phyloP scores from a whole-genome alignment of 2,888 invertebrate species.

The Tipula unca region DNA sequence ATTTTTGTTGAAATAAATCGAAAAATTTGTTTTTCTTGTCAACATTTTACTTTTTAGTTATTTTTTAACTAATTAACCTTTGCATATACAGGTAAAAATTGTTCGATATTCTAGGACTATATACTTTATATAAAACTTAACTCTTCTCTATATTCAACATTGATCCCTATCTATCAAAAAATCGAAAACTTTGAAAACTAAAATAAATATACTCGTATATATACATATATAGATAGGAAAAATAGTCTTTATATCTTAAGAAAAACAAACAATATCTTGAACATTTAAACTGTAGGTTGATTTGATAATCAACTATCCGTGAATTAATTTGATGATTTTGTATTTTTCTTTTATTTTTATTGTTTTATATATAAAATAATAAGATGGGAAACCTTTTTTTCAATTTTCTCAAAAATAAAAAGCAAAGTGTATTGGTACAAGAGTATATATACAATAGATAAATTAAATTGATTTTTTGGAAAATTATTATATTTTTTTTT shows the following conservation, averaged over 20 bases:
- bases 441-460: background rate
- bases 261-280: background rate
- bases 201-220: too few relatives aligned
- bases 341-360: background rate
- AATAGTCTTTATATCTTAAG: background rate
- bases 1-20: too few relatives aligned
- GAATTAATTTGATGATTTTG: conserved; percentile 14
- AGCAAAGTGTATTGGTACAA: background rate
- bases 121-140: too few relatives aligned
- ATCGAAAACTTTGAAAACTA: background rate
- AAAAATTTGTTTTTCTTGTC: too few relatives aligned
- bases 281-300: conserved; percentile 8
- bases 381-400: background rate
- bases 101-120: too few relatives aligned
- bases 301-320: conserved; percentile 8
- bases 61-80: too few relatives aligned
- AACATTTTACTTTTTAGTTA: too few relatives aligned
- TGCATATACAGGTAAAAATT: too few relatives aligned
- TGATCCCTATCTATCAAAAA: background rate
- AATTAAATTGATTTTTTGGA: conserved; percentile 1
- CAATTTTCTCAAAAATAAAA: background rate
- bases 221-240: background rate
- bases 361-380: background rate
- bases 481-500: background rate
- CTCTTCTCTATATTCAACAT: background rate